Evolutionary conservation across 2,113 vertebrate species (phyloP), one percentile per base, ranked within the genome.

Genomic region (Tapirus terrestris): DNA sequence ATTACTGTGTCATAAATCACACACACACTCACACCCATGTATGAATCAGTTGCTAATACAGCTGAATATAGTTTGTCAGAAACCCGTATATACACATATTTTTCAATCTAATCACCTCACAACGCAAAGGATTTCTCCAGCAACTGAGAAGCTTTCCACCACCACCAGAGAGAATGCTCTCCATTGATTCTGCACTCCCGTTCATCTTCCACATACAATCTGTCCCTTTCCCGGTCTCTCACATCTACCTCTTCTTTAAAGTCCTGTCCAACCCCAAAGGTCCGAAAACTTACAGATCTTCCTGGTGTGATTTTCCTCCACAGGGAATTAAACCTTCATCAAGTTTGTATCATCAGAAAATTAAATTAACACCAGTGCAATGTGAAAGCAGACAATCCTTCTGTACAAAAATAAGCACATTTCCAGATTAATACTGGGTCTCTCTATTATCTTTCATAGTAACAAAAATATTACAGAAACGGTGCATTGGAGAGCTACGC

Each of bases 41-140:
- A 5, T 0, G 16, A 6, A 9, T 4, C 18, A 20, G 36, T 4
- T 51, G 48, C 0, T 14, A 27, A 36, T 2, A 27, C 0, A 18
- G 76, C 1, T 16, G 17, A 45, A 73, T 3, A 36, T 0, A 3
- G 9, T 72, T 14, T 27, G 36, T 36, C 31, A n/a, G 65, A 36
- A 89, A 31, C 60, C 73, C 3, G 45, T 20, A 3, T 1, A 27
- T 3, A 16, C 0, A 7, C 20, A 21, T n/a, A 10, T 1, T 68
- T 76, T 56, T 45, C 36, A 20, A 0, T 51, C 70, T 60, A 21
- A 70, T 45, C 39, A n/a, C 18, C 17, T 58, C 36, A 29, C 17
- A 18, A n/a, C 31, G 48, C 51, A 77, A 18, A 53, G 51, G 27
- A 3, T 8, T 60, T 56, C 56, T 25, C 33, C 79, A 12, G 25